A percentile compares a stretch with the other conserved stretches of the same genome.
Conservation (phyloP, 1,140 invertebrate genomes). For the Hormaphis cornu region DNA sequence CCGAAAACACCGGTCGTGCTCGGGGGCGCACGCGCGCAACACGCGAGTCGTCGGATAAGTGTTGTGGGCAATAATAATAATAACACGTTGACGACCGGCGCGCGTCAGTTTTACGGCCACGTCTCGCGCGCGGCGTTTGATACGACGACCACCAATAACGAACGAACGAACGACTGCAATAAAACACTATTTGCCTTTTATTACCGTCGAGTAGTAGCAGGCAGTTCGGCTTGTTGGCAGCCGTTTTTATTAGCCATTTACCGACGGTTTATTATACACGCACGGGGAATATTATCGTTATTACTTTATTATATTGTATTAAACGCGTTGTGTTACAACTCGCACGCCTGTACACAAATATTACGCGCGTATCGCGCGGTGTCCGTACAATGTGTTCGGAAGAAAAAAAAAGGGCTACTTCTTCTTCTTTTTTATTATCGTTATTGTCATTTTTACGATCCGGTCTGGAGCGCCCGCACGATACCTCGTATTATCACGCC, state of each 20-base stretch:
- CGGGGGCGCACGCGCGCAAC: too few species aligned
- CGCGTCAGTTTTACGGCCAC: not conserved
- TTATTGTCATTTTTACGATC: not conserved
- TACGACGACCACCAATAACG: constrained; percentile 5
- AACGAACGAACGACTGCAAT: too few species aligned
- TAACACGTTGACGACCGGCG: too few species aligned
- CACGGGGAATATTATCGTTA: not conserved
- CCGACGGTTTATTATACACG: constrained; percentile 1
- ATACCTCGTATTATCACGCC: too few species aligned
- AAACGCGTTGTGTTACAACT: not conserved
- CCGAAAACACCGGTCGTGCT: too few species aligned
- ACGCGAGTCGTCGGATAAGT: too few species aligned
- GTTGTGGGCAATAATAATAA: too few species aligned
- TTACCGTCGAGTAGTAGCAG: not conserved
- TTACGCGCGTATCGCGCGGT: not conserved
- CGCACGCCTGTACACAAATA: not conserved
- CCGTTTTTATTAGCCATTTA: constrained; percentile 24
- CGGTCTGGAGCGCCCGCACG: not conserved
- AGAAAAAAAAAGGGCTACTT: constrained; percentile 18
- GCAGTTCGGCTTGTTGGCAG: not conserved
- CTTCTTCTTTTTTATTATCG: not conserved
- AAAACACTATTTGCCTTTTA: not conserved
- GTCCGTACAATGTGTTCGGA: not conserved
- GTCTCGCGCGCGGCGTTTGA: not conserved
- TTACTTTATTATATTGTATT: not conserved